Conservation (phyloP, 1,140 invertebrate species). For the Rhyzopertha dominica region DNA sequence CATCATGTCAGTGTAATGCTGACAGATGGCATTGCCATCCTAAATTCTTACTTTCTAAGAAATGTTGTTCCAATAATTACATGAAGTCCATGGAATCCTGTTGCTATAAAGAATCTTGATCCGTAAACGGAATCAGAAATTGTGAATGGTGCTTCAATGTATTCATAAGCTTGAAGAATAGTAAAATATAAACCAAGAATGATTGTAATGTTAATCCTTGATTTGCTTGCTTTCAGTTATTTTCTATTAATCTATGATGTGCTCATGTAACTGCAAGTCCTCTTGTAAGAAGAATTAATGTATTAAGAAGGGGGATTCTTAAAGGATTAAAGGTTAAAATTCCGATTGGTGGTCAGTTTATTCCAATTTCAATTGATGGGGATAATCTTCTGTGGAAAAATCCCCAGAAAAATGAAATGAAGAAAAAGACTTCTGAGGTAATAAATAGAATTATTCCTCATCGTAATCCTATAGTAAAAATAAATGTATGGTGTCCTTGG, state of each 20-base stretch:
- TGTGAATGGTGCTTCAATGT: conserved; percentile 49
- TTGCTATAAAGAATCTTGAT: conserved; percentile 63
- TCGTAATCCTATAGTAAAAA: conserved; percentile 49
- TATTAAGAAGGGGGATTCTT: conserved; percentile 59
- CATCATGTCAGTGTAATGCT: too few species aligned
- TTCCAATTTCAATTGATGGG: conserved; percentile 57
- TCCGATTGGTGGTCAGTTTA: conserved; percentile 52
- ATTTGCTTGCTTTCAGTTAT: conserved; percentile 45
- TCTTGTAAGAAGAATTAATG: conserved; percentile 53
- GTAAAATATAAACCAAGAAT: conserved; percentile 48
- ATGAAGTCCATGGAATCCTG: conserved; percentile 69
- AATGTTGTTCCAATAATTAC: conserved; percentile 65
- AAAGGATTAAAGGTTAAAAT: conserved; percentile 57
- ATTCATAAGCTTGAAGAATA: conserved; percentile 48
- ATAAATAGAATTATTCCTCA: conserved; percentile 61
- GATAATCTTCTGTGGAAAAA: conserved; percentile 61
- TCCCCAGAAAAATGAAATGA: conserved; percentile 58
- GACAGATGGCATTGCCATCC: too few species aligned
- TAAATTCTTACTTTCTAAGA: too few species aligned
- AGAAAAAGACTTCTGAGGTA: conserved; percentile 59
- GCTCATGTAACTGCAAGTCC: conserved; percentile 54
- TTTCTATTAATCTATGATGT: conserved; percentile 54
- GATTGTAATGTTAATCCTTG: conserved; percentile 51
- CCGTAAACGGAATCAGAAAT: conserved; percentile 60
- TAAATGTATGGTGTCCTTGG: conserved; percentile 50